phyloP scores from a whole-genome alignment of 2,113 vertebrate species.

The Anoplopoma fimbria region DNA sequence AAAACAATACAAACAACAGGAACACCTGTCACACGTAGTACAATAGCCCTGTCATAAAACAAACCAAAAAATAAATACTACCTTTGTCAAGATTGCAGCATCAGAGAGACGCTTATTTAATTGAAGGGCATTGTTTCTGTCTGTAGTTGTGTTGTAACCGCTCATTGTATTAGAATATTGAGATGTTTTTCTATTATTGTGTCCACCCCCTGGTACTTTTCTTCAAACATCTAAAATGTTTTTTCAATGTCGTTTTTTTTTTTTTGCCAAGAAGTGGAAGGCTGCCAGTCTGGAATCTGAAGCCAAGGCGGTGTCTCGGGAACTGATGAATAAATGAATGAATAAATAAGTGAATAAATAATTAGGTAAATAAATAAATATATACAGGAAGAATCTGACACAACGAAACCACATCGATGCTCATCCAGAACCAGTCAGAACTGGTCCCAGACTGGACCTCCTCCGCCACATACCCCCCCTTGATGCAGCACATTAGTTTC shows the following conservation, averaged over 20 bases:
- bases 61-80: neutral
- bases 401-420: neutral
- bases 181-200: conserved; percentile 47
- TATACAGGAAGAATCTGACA: conserved; percentile 26
- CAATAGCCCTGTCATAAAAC: neutral
- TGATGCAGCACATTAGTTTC: conserved; percentile 79
- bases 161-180: neutral
- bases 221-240: conserved; percentile 44
- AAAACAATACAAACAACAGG: neutral
- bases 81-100: neutral
- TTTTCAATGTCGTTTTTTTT: too few species aligned
- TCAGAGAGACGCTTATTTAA: neutral
- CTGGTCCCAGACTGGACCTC: conserved; percentile 38
- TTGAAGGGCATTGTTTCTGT: neutral
- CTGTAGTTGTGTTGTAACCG: neutral
- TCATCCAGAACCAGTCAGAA: neutral
- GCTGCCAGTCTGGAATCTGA: conserved; percentile 65
- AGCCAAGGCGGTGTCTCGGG: conserved; percentile 56
- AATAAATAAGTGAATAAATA: conserved; percentile 63
- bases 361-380: conserved; percentile 45
- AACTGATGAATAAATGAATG: conserved; percentile 62
- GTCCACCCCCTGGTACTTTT: conserved; percentile 33
- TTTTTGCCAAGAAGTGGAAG: conserved; percentile 40
- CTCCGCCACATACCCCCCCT: conserved; percentile 47
- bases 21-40: neutral